A percentile compares a stretch with the other conserved stretches of the same genome.
These are phyloP conservation scores for Piezodorus guildinii DNA, from an alignment of 1,140 invertebrate species.

Conservation along the genomic window DNA sequence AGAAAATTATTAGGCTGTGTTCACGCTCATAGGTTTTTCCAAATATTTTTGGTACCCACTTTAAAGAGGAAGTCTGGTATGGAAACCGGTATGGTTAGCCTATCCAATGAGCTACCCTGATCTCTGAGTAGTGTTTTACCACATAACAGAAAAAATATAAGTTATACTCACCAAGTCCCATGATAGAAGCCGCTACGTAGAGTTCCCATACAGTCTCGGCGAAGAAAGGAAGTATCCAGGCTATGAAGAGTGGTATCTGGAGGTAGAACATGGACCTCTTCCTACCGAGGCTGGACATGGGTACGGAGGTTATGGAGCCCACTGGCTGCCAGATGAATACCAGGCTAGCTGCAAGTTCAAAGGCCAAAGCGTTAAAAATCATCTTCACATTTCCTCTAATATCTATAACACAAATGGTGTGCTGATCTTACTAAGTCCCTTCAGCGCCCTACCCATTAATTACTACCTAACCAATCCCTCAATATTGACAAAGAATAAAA, in stretches of 20 bases:
- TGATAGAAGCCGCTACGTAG: slow-evolving; percentile 26
- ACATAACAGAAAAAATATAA: too few species aligned
- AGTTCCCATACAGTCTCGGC: slow-evolving; percentile 24
- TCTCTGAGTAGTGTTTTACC: too few species aligned
- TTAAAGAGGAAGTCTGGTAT: too few species aligned
- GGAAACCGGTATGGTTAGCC: too few species aligned
- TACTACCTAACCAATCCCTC: too few species aligned
- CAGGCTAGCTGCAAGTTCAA: slow-evolving; percentile 28
- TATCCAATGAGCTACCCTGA: too few species aligned
- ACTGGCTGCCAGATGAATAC: slow-evolving; percentile 29
- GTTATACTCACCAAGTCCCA: slow-evolving; percentile 29
- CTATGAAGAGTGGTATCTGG: slow-evolving; percentile 27
- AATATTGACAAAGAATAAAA: too few species aligned
- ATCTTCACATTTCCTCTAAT: background rate
- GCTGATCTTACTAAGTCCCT: too few species aligned
- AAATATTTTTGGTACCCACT: too few species aligned
- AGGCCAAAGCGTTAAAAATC: background rate
- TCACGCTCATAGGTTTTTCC: too few species aligned
- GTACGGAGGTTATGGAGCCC: slow-evolving; percentile 28
- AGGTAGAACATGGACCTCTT: slow-evolving; percentile 29
- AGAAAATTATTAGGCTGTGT: too few species aligned
- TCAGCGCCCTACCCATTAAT: too few species aligned
- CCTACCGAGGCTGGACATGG: slow-evolving; percentile 26
- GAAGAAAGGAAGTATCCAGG: slow-evolving; percentile 29
- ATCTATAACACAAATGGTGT: background rate